Evolutionary conservation across 1,140 invertebrate species (phyloP).

Genomic region (Periplaneta americana): DNA sequence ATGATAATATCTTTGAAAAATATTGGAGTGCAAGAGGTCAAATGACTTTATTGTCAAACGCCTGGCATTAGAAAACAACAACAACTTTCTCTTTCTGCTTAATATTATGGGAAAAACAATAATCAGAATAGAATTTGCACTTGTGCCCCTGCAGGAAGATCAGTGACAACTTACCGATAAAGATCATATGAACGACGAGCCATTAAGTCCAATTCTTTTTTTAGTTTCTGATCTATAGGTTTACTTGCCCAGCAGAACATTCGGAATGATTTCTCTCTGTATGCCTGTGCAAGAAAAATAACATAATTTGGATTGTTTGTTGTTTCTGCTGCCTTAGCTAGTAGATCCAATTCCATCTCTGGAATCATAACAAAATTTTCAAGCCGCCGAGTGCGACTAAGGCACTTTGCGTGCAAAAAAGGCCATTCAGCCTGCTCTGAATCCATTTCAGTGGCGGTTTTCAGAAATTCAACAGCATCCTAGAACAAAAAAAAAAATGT

Average conservation of each 20-base stretch:
- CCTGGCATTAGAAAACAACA: too few relatives aligned
- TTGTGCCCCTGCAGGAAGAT: too few relatives aligned
- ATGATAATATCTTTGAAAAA: too few relatives aligned
- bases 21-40: too few relatives aligned
- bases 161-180: conserved; percentile 7
- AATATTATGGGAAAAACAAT: too few relatives aligned
- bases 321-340: not conserved
- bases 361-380: not conserved
- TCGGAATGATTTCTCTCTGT: not conserved
- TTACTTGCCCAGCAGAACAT: not conserved
- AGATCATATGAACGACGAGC: not conserved
- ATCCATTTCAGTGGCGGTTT: not conserved
- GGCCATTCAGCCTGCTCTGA: conserved; percentile 8
- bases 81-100: too few relatives aligned
- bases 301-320: not conserved
- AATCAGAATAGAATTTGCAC: too few relatives aligned
- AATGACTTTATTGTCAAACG: too few relatives aligned
- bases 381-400: not conserved
- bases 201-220: not conserved
- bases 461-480: not conserved
- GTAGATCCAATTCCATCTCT: not conserved
- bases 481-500: too few relatives aligned
- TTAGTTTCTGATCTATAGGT: not conserved
- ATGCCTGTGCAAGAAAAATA: conserved; percentile 1
- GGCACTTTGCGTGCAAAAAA: not conserved